These are phyloP conservation scores for Syngnathus scovelli DNA, from an alignment of 2,113 vertebrate species.

Conservation along the genomic window DNA sequence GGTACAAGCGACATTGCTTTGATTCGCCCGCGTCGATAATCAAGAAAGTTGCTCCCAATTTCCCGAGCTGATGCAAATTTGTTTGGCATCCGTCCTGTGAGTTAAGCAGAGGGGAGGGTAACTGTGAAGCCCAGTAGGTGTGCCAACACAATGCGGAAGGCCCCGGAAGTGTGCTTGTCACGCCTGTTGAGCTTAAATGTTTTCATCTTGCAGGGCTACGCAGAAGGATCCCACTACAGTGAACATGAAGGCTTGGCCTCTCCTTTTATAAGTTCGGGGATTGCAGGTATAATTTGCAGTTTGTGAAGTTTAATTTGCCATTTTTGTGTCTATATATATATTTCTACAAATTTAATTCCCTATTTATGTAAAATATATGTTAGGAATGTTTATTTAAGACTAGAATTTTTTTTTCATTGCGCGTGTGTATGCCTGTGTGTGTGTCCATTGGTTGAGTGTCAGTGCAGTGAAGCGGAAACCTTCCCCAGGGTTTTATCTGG, in stretches of 20 bases:
- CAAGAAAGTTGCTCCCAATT: conserved; percentile 66
- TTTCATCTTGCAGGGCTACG: conserved; percentile 73
- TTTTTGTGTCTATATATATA: too few species aligned
- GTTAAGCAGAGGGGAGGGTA: conserved; percentile 36
- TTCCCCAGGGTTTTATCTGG: conserved; percentile 61
- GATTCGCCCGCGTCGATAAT: conserved; percentile 70
- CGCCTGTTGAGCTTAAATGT: conserved; percentile 3
- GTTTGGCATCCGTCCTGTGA: conserved; percentile 58
- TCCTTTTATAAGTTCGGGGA: conserved; percentile 85
- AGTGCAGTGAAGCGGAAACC: conserved; percentile 62
- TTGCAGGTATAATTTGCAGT: conserved; percentile 75
- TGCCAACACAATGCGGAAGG: conserved; percentile 21
- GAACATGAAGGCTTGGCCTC: conserved; percentile 86
- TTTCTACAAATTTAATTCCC: too few species aligned
- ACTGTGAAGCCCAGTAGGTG: conserved; percentile 34
- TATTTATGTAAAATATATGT: background rate
- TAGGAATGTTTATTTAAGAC: background rate
- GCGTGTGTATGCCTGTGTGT: conserved; percentile 9
- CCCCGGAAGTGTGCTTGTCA: conserved; percentile 19
- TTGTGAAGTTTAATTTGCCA: background rate
- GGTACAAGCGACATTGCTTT: conserved; percentile 63
- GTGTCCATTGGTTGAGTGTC: conserved; percentile 54
- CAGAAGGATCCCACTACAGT: conserved; percentile 81
- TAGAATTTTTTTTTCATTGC: conserved; percentile 3
- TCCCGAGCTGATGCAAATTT: conserved; percentile 61